Base-by-base conservation (phyloP, 2,113 vertebrate genomes). In the Rhinolophus sinicus region DNA sequence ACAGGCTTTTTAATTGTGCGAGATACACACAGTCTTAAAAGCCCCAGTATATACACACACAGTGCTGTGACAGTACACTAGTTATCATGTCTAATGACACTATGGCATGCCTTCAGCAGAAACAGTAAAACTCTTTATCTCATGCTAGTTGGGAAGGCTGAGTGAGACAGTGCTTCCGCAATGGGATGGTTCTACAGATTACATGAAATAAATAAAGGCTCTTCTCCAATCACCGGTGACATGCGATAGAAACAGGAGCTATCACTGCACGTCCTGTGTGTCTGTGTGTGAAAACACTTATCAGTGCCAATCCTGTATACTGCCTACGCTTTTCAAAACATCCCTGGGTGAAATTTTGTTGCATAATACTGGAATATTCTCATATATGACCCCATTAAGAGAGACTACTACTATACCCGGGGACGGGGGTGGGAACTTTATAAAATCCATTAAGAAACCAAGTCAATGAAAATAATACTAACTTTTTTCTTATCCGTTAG, bases 121-220 rank as follows among this genome's bases (percentile, higher is more conserved):
- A 72, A 76, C 19, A 82, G 50, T 26, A 15, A 60, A 40, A 35
- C 47, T 16, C 40, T 6, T 15, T 6, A 58, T 67, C n/a, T 60
- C 30, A 6, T 0, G 33, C 33, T 0, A 6, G 24, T 1, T 13
- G 22, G 65, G 7, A 84, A 64, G 44, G 70, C 5, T 21, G 52
- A 62, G 14, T 5, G 35, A 90, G 65, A 44, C 0, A 11, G 13
- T 3, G n/a, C n/a, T 18, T 26, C 38, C 26, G 58, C n/a, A 21
- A 38, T 0, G 5, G 11, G n/a, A 40, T 0, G 26, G 30, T 35
- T 35, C 15, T 0, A 81, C 1, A 80, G 52, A 35, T 16, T 10
- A 21, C 50, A 13, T 7, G 16, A 93, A 85, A 76, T 40, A 13
- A 72, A 88, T 1, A 47, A 8, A 47, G n/a, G 52, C 21, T 6